Conservation (phyloP, 2,113 vertebrate species). For the Haplotaxodon microlepis region DNA sequence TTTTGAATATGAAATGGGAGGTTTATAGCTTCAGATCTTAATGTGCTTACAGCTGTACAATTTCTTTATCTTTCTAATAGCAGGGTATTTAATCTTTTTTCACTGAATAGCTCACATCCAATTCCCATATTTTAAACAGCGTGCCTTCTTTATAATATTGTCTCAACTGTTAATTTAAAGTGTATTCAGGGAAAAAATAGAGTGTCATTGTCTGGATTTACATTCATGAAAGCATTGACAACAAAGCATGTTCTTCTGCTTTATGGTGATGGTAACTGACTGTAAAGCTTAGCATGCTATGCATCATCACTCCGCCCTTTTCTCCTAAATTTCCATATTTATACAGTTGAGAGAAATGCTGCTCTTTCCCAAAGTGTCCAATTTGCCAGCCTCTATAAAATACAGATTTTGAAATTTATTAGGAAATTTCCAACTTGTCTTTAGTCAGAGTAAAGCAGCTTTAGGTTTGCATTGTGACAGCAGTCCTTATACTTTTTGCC, state of each 20-base stretch:
- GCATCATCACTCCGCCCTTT: constrained; percentile 4
- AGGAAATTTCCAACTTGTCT: neutral
- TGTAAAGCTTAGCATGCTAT: neutral
- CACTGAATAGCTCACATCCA: neutral
- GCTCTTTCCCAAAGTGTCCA: neutral
- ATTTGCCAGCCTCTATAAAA: constrained; percentile 6
- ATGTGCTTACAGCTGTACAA: neutral
- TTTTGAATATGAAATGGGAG: neutral
- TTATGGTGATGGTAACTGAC: neutral
- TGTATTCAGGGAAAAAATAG: neutral
- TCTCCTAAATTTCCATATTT: constrained; percentile 17
- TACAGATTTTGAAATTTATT: neutral
- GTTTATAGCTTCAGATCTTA: neutral
- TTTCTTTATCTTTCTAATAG: neutral
- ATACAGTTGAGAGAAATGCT: neutral
- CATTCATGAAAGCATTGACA: neutral
- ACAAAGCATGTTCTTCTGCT: neutral
- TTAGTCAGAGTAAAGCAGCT: neutral
- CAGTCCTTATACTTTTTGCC: constrained; percentile 5
- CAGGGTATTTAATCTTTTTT: neutral
- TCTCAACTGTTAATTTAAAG: neutral
- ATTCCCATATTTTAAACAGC: neutral
- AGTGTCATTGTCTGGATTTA: neutral
- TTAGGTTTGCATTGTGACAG: constrained; percentile 9
- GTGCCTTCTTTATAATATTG: neutral